A percentile compares a stretch with the other conserved stretches of the same genome.
These are phyloP conservation scores for Sebastes taczanowskii DNA, from an alignment of 2,797 vertebrate genomes.

Conservation along the genomic window DNA sequence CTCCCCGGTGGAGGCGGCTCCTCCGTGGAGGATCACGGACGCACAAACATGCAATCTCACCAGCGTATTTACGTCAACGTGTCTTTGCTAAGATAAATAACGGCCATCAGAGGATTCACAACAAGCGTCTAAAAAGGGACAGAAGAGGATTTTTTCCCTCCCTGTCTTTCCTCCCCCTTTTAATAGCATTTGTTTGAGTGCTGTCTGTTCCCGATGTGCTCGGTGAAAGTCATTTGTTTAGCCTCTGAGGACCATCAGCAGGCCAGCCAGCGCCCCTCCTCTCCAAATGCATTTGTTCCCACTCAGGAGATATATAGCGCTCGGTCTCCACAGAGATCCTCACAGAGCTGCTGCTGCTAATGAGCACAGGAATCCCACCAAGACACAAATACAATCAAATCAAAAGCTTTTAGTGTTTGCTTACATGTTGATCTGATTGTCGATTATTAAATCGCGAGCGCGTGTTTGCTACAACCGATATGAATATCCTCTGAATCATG, in stretches of 20 bases:
- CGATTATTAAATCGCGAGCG: constrained; percentile 14
- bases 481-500: not conserved
- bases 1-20: not conserved
- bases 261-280: constrained; percentile 44
- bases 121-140: constrained; percentile 31
- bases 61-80: constrained; percentile 4
- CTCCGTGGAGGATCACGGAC: constrained; percentile 12
- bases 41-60: constrained; percentile 4
- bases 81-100: constrained; percentile 26
- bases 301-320: constrained; percentile 40
- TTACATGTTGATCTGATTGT: constrained; percentile 33
- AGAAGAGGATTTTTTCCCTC: constrained; percentile 35
- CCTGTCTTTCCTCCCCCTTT: constrained; percentile 14
- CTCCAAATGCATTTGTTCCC: constrained; percentile 70
- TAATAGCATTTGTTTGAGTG: constrained; percentile 70
- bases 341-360: constrained; percentile 45
- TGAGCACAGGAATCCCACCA: constrained; percentile 55
- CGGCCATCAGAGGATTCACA: constrained; percentile 46
- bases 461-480: not conserved
- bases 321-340: constrained; percentile 43
- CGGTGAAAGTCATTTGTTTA: constrained; percentile 61
- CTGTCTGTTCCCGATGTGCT: constrained; percentile 47
- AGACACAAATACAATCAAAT: constrained; percentile 53
- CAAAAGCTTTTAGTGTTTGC: constrained; percentile 55
- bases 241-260: constrained; percentile 65